A percentile compares a stretch with the other conserved stretches of the same genome.
These are phyloP conservation scores for Drosophila nigricruria DNA, from an alignment of 2,888 invertebrate species.

Conservation along the genomic window DNA sequence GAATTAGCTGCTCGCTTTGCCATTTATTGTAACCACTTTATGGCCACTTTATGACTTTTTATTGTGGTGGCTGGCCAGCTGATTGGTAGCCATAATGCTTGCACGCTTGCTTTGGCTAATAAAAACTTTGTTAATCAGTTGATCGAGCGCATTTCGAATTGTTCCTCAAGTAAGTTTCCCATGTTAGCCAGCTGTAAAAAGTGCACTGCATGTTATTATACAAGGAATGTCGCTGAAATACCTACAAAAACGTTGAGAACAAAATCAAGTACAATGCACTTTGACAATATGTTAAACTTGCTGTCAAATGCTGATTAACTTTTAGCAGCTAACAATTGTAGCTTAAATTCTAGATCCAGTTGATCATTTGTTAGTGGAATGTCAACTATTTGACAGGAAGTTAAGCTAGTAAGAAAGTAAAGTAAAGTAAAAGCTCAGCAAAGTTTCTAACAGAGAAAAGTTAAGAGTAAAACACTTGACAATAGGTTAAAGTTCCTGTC, in stretches of 20 bases:
- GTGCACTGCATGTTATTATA: neutral
- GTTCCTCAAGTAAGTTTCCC: neutral
- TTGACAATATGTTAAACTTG: neutral
- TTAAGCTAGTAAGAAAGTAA: too few relatives aligned
- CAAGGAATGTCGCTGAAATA: neutral
- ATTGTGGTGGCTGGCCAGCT: constrained; percentile 20
- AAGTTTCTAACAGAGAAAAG: neutral
- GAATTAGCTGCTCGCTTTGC: constrained; percentile 20
- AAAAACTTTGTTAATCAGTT: constrained; percentile 15
- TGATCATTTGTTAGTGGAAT: neutral
- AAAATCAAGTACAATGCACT: neutral
- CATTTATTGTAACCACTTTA: constrained; percentile 25
- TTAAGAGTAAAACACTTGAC: neutral
- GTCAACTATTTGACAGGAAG: neutral
- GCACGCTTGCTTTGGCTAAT: constrained; percentile 15
- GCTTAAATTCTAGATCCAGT: neutral
- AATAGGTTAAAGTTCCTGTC: neutral
- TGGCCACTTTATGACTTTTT: constrained; percentile 27
- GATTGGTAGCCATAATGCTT: constrained; percentile 27
- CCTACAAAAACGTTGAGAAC: neutral
- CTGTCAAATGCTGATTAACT: neutral
- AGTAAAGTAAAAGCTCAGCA: too few relatives aligned
- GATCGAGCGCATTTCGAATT: neutral
- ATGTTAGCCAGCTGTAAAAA: neutral
- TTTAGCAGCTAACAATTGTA: neutral